Evolutionary conservation across 2,797 vertebrate genomes (phyloP), one percentile per base, ranked within the genome.

Genomic region (Cacajao melanocephalus): DNA sequence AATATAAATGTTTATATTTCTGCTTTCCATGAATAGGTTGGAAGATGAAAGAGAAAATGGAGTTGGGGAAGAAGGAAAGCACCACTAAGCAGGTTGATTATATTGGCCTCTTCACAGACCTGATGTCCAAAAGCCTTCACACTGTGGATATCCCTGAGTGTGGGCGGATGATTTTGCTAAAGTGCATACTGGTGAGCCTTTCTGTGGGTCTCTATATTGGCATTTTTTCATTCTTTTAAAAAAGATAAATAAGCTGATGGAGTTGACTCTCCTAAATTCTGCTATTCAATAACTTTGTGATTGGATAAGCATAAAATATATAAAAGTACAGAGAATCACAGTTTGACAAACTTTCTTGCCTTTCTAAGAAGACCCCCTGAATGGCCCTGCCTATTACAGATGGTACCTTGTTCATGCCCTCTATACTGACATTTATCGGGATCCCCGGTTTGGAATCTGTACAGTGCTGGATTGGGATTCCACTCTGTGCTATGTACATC

Each of bases 391-490:
- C 30, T 13, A 24, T 84, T 72, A 11, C 44, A n/a, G 95, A 93
- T 52, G 28, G 7, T 24, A 88, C 46, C 0, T 1, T 95, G 2
- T 84, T 88, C 13, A 64, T 91, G 61, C 67, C 97, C 3, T 78
- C 73, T 70, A 8, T 95, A 10, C 5, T 96, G 61, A 92, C 15
- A 20, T 57, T 96, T 5, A 85, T 76, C 70, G 93, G 93, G 8
- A 95, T 96, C 36, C 64, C 64, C 10, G 64, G 84, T 33, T 33
- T 97, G 30, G 79, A 96, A 58, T 30, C 41, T 82, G 44, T 89
- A 15, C 91, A 96, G 28, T 48, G 73, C 6, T 96, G 94, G 95
- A 55, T 93, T 22, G 97, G 86, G n/a, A 96, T 97, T 96, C 93
- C 80, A n/a, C 97, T 97, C 57, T 96, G 88, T 67, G 14, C 5